These are phyloP conservation scores for Eriocheir sinensis DNA, from an alignment of 1,140 invertebrate genomes.

Conservation along the genomic window DNA sequence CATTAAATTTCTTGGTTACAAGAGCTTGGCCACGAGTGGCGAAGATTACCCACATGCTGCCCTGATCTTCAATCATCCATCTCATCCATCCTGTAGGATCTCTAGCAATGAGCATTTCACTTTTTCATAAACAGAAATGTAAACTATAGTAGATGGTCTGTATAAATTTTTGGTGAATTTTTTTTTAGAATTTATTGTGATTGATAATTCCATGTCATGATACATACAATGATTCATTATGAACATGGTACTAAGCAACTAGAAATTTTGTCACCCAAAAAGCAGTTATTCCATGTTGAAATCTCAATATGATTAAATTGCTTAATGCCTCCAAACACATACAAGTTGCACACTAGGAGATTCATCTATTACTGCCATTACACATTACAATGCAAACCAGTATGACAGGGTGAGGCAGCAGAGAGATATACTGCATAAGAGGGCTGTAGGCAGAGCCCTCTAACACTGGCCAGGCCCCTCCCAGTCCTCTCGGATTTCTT, in stretches of 20 bases:
- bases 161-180: neutral
- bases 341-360: neutral
- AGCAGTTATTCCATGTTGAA: conserved; percentile 31
- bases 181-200: conserved; percentile 61
- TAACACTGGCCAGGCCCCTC: neutral
- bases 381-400: neutral
- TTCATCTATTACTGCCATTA: neutral
- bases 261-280: conserved; percentile 51
- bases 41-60: too few relatives aligned
- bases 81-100: too few relatives aligned
- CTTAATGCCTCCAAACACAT: conserved; percentile 45
- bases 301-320: conserved; percentile 30
- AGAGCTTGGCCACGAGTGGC: too few relatives aligned
- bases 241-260: conserved; percentile 67
- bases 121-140: too few relatives aligned
- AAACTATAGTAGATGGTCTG: too few relatives aligned
- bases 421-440: neutral
- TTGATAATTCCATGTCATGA: conserved; percentile 70
- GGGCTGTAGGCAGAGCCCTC: too few relatives aligned
- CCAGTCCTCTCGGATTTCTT: too few relatives aligned
- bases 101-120: too few relatives aligned
- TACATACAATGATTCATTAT: conserved; percentile 70
- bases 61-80: too few relatives aligned
- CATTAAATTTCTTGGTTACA: too few relatives aligned
- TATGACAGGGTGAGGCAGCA: neutral